Percentiles rank a stretch among this genome's conserved stretches.
Evolutionary conservation across 2,797 vertebrate genomes (phyloP).

Genomic region (Hapalemur alaotrensis): DNA sequence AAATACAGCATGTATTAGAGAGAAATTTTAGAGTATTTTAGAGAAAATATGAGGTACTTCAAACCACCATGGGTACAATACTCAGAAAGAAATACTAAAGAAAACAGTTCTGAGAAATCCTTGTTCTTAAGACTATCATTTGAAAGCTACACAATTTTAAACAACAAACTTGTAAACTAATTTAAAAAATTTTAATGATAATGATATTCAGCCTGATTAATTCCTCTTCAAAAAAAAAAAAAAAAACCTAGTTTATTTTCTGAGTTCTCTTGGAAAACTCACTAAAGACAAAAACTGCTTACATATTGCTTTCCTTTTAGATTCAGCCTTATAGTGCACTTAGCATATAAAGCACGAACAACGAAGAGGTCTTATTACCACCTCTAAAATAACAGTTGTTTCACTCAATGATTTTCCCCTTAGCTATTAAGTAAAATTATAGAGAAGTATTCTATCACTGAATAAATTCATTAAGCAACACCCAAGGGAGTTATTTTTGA

Average conservation of each 20-base stretch:
- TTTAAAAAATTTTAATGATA: conserved; percentile 19
- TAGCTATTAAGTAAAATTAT: background rate
- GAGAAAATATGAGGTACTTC: background rate
- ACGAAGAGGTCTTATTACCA: background rate
- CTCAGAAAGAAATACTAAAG: background rate
- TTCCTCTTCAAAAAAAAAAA: conserved; percentile 9
- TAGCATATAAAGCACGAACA: background rate
- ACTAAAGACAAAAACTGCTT: background rate
- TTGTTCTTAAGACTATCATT: background rate
- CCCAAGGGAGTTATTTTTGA: background rate
- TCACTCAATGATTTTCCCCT: background rate
- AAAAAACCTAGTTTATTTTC: background rate
- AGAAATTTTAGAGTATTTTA: background rate
- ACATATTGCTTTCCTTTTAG: background rate
- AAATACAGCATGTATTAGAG: conserved; percentile 1
- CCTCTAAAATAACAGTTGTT: background rate
- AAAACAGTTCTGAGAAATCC: background rate
- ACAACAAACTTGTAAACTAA: background rate
- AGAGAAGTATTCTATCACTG: background rate
- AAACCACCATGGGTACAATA: background rate
- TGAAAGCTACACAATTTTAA: conserved; percentile 25
- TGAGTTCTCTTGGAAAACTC: background rate
- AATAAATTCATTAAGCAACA: conserved; percentile 32
- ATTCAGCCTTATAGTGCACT: background rate
- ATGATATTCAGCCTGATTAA: background rate